Percentiles rank a stretch among this genome's conserved stretches.
phyloP scores from a whole-genome alignment of 2,888 invertebrate species.

The Drosophila atripex region DNA sequence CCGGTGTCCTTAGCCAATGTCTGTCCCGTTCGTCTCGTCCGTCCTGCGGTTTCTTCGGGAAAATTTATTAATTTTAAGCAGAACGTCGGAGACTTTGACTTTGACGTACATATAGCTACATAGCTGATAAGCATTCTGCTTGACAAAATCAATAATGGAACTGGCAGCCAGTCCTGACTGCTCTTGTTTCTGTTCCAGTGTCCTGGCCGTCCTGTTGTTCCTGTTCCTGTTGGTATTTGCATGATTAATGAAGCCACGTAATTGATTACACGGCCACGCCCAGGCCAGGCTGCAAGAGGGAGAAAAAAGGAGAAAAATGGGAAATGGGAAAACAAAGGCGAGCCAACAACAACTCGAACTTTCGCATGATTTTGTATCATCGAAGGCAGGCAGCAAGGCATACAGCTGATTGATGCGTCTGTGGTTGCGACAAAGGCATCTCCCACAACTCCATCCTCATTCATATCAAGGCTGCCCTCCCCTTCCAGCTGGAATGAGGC shows the following conservation, averaged over 20 bases:
- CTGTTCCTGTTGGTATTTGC: conserved; percentile 63
- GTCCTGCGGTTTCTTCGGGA: conserved; percentile 12
- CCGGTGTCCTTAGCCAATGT: conserved; percentile 4
- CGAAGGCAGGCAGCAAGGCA: conserved; percentile 46
- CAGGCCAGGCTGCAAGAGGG: conserved; percentile 13
- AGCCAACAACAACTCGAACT: conserved; percentile 30
- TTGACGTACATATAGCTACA: conserved; percentile 59
- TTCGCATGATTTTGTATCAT: conserved; percentile 43
- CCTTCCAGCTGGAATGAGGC: too few relatives aligned
- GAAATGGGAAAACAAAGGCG: conserved; percentile 9
- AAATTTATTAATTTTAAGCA: conserved; percentile 71
- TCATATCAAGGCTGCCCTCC: background rate
- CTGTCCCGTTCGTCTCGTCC: conserved; percentile 15
- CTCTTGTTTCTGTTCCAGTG: conserved; percentile 25
- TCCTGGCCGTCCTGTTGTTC: conserved; percentile 3
- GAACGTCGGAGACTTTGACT: conserved; percentile 13
- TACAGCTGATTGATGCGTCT: conserved; percentile 71
- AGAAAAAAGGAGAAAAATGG: background rate
- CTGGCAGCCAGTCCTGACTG: conserved; percentile 15
- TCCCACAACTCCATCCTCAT: background rate
- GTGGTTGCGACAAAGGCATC: conserved; percentile 48
- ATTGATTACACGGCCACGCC: conserved; percentile 69
- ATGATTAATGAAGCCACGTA: conserved; percentile 76
- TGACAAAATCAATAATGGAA: conserved; percentile 68
- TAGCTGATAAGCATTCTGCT: conserved; percentile 56